Base-by-base conservation (phyloP, 2,888 invertebrate genomes). In the Dexiosoma caninum region DNA sequence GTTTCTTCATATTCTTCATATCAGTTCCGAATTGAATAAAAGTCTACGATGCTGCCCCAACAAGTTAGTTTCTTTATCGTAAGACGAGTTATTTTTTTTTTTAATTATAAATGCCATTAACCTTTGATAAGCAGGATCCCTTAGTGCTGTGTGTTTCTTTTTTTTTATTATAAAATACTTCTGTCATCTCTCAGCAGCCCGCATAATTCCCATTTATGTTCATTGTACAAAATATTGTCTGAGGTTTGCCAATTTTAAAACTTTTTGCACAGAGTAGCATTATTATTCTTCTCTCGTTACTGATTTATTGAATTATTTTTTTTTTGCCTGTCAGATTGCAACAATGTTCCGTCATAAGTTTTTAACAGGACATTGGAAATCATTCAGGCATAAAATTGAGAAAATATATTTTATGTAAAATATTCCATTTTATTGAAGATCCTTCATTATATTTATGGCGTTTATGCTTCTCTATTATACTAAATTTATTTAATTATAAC, bases 311-410 rank as follows among this genome's bases (percentile, higher is more conserved):
- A 5, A 27, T 6, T 57, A 2, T 12, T 3, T 57, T 40, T 6
- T 0, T 27, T 44, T n/a, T n/a, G 19, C 27, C 27, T 10, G 49
- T 35, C 0, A n/a, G 32, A 16, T 49, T 10, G n/a, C 8, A 69
- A 70, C 46, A 59, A 70, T 70, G 16, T 49, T 70, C 70, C 46
- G 16, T 37, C 46, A 49, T 69, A 16, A 2, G 35, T 9, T 5
- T n/a, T 21, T 40, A 9, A 5, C 37, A 8, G 14, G 10, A 49
- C 2, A 16, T 21, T 55, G 9, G 9, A 32, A 55, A 53, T 53
- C 4, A 2, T 51, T 44, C 2, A 40, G 16, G 12, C 30, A 32
- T 51, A 35, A 40, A 42, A 55, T 8, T 69, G 32, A 55, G 10
- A 21, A 30, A 67, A 21, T 16, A n/a, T 9, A 21, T 55, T 55